Conservation (phyloP, 1,140 invertebrate genomes). For the Drosophila bipectinata region DNA sequence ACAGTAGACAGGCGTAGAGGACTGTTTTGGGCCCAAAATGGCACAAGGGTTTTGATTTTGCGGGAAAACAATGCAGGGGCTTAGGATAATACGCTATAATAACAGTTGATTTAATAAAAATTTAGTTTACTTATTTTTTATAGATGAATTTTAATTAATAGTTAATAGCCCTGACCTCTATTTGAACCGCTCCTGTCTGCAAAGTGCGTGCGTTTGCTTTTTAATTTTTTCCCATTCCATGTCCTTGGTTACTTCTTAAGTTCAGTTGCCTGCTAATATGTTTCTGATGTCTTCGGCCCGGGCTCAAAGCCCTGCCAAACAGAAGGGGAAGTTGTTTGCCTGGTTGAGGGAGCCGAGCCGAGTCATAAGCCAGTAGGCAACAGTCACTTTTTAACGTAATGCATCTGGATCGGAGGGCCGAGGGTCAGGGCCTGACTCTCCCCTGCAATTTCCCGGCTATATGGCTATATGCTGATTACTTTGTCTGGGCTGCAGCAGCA, state of each 20-base stretch:
- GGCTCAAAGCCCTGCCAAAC: not conserved
- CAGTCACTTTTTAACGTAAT: constrained; percentile 49
- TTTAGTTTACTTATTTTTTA: not conserved
- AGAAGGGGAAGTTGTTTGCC: constrained; percentile 3
- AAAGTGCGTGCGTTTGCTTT: constrained; percentile 37
- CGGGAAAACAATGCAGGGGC: not conserved
- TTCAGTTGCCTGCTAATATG: constrained; percentile 69
- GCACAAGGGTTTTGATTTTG: not conserved
- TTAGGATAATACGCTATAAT: not conserved
- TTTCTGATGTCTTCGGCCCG: constrained; percentile 64
- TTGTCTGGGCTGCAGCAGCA: constrained; percentile 41
- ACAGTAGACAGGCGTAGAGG: not conserved
- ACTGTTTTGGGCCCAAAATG: constrained; percentile 17
- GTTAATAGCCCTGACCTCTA: not conserved
- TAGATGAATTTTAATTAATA: too few relatives aligned
- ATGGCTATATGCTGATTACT: constrained; percentile 68
- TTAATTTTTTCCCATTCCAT: constrained; percentile 14
- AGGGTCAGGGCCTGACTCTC: not conserved
- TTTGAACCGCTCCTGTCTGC: constrained; percentile 38
- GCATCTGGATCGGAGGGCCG: constrained; percentile 8
- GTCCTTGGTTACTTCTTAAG: constrained; percentile 24
- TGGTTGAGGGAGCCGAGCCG: not conserved
- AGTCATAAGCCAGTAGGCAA: constrained; percentile 7
- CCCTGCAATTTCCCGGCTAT: not conserved
- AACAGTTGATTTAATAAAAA: not conserved